Conservation (phyloP, 2,888 invertebrate species). For the Coelinius sp. region DNA sequence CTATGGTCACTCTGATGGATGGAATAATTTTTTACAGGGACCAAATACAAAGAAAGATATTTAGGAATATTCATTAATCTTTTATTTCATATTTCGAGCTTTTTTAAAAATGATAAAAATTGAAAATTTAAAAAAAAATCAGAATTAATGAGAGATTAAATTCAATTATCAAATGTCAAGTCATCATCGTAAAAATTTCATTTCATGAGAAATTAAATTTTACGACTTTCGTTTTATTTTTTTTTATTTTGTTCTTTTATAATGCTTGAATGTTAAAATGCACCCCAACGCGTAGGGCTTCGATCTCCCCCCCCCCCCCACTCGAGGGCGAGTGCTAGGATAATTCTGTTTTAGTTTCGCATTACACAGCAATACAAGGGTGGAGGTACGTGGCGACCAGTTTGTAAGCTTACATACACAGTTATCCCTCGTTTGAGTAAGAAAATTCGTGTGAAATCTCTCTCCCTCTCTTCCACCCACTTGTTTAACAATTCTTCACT, state of each 20-base stretch:
- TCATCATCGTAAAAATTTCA: not conserved
- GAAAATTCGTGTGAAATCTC: constrained; percentile 30
- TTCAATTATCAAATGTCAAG: not conserved
- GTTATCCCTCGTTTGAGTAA: constrained; percentile 13
- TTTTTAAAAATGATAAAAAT: not conserved
- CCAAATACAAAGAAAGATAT: not conserved
- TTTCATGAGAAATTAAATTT: not conserved
- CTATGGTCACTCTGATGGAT: constrained; percentile 38
- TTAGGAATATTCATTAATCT: constrained; percentile 1
- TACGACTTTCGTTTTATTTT: not conserved
- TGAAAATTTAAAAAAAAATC: too few species aligned
- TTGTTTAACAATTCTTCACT: constrained; percentile 41
- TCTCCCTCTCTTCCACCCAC: constrained; percentile 25
- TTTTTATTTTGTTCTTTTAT: constrained; percentile 26
- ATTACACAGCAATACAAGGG: constrained; percentile 63
- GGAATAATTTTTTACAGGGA: constrained; percentile 41
- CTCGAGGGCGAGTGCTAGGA: constrained; percentile 55
- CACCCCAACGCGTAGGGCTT: constrained; percentile 32
- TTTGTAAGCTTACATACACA: constrained; percentile 25
- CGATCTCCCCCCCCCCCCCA: constrained; percentile 18
- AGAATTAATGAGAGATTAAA: too few species aligned
- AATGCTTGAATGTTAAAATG: constrained; percentile 30
- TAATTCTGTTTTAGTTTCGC: constrained; percentile 69
- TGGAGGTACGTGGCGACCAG: constrained; percentile 35
- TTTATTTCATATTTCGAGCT: not conserved